Conservation (phyloP, 2,113 vertebrate species). For the Nyctereutes procyonoides region DNA sequence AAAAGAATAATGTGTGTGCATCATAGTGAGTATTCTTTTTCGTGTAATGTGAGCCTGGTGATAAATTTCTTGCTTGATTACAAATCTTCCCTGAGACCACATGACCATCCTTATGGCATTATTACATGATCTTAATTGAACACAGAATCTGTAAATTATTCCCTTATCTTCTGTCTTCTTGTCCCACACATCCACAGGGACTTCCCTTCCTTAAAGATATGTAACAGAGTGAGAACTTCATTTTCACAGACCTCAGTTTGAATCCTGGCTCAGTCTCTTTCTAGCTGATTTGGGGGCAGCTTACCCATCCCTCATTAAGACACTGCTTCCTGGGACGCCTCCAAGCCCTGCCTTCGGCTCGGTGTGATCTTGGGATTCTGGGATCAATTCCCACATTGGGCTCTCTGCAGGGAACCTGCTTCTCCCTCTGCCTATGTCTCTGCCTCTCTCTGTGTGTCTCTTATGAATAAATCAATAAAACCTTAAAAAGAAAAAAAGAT, state of each 20-base stretch:
- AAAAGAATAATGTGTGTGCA: background rate
- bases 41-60: background rate
- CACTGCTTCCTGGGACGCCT: background rate
- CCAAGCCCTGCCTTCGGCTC: too few relatives aligned
- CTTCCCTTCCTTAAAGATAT: background rate
- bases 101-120: background rate
- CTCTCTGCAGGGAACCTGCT: too few relatives aligned
- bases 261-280: background rate
- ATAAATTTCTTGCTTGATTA: background rate
- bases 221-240: background rate
- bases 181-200: background rate
- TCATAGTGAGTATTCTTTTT: background rate
- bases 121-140: background rate
- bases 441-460: too few relatives aligned
- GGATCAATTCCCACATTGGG: too few relatives aligned
- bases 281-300: background rate
- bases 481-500: too few relatives aligned
- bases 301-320: background rate
- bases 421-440: too few relatives aligned
- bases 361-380: too few relatives aligned
- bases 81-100: background rate
- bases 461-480: too few relatives aligned
- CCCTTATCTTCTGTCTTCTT: background rate
- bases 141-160: background rate
- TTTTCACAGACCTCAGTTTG: background rate